Evolutionary conservation across 2,113 vertebrate genomes (phyloP).

Genomic region (Phalacrocorax aristotelis): DNA sequence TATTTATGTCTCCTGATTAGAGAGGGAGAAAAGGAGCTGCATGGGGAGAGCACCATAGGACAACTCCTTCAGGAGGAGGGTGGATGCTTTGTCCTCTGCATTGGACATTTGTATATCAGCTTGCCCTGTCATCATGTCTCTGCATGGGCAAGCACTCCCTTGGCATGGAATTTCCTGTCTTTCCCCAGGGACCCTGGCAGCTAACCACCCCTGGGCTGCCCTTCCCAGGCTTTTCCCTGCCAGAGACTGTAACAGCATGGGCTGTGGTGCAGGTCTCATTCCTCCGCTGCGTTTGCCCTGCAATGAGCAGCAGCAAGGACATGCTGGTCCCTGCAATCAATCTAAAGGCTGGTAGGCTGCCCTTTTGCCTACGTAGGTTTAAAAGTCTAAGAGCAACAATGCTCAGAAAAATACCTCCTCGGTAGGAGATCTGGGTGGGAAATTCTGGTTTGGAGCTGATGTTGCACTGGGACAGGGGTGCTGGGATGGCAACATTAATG

Average conservation of each 20-base stretch:
- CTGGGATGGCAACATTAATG: background rate
- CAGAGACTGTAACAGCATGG: background rate
- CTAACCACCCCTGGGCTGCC: background rate
- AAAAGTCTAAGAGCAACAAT: background rate
- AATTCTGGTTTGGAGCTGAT: background rate
- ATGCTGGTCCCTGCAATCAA: background rate
- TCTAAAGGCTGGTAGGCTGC: background rate
- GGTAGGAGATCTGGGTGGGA: background rate
- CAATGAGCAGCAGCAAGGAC: background rate
- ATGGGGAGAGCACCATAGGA: background rate
- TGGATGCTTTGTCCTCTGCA: background rate
- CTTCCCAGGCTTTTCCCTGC: background rate
- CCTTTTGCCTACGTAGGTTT: background rate
- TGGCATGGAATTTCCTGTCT: background rate
- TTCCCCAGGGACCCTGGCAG: background rate
- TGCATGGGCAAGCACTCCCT: background rate
- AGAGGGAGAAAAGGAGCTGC: background rate
- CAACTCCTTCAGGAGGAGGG: background rate
- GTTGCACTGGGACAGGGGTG: background rate
- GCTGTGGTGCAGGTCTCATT: background rate
- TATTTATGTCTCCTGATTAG: background rate
- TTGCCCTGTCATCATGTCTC: background rate
- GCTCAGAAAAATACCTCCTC: background rate
- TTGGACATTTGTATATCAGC: background rate
- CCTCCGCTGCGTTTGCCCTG: background rate